Evolutionary conservation across 2,888 invertebrate species (phyloP).

Genomic region (Coenonympha arcania): DNA sequence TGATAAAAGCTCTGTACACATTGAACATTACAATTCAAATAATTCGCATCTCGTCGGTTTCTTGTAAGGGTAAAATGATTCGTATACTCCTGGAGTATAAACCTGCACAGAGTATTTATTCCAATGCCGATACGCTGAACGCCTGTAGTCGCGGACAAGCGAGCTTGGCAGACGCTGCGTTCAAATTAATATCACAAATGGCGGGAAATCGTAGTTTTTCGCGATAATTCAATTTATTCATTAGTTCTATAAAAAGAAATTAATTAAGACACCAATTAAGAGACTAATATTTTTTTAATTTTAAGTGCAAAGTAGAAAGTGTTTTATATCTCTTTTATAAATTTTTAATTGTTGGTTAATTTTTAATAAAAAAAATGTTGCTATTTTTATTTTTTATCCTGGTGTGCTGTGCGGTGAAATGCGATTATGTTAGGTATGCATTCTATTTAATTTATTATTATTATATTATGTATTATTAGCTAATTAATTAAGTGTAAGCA

Average conservation of each 20-base stretch:
- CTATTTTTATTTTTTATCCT: slow-evolving; percentile 41
- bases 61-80: slow-evolving; percentile 12
- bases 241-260: neutral
- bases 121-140: slow-evolving; percentile 13
- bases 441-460: no score
- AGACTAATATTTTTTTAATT: no score
- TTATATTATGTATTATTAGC: neutral
- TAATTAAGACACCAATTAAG: neutral
- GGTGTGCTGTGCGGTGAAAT: slow-evolving; percentile 50
- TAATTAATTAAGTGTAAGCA: no score
- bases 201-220: slow-evolving; percentile 32
- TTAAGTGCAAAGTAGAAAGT: neutral
- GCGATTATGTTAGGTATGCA: slow-evolving; percentile 54
- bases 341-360: neutral
- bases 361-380: slow-evolving; percentile 26
- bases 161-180: slow-evolving; percentile 25
- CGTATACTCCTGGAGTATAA: slow-evolving; percentile 14
- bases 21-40: slow-evolving; percentile 5
- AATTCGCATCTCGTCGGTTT: slow-evolving; percentile 14
- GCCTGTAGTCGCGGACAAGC: slow-evolving; percentile 37
- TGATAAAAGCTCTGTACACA: slow-evolving; percentile 5
- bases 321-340: neutral
- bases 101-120: slow-evolving; percentile 26
- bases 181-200: slow-evolving; percentile 35
- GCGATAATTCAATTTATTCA: neutral